phyloP scores from a whole-genome alignment of 2,797 vertebrate species.

The Leucoraja ocellata region DNA sequence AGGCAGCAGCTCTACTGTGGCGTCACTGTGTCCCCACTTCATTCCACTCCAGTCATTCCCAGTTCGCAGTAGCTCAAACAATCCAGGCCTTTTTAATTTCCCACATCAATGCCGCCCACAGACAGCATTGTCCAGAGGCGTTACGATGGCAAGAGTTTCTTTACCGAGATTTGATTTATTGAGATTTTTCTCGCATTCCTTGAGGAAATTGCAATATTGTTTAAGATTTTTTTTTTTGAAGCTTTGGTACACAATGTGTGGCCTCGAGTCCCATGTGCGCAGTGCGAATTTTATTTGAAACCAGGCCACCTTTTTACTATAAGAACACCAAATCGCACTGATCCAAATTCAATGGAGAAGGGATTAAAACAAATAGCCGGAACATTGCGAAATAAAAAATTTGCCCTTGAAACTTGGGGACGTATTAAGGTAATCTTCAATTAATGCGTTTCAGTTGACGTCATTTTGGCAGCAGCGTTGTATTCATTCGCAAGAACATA shows the following conservation, averaged over 20 bases:
- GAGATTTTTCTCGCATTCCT: background rate
- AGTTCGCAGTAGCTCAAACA: too few species aligned
- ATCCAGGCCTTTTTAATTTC: too few species aligned
- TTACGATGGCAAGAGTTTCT: background rate
- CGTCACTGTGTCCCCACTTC: too few species aligned
- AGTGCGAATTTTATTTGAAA: background rate
- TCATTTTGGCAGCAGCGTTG: background rate
- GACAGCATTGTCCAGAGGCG: too few species aligned
- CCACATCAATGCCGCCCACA: too few species aligned
- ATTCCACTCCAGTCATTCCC: too few species aligned
- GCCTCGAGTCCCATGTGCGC: background rate
- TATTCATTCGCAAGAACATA: background rate
- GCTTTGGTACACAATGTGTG: background rate
- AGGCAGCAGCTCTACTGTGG: too few species aligned
- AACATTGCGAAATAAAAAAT: background rate
- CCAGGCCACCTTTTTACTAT: background rate
- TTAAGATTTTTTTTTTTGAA: background rate
- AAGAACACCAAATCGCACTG: background rate
- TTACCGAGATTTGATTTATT: background rate
- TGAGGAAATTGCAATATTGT: background rate
- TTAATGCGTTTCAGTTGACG: background rate
- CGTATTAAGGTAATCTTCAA: background rate
- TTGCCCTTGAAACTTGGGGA: background rate
- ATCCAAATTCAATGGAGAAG: background rate
- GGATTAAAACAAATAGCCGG: background rate